These are phyloP conservation scores for Hipposideros larvatus DNA, from an alignment of 2,797 vertebrate genomes.

Conservation along the genomic window DNA sequence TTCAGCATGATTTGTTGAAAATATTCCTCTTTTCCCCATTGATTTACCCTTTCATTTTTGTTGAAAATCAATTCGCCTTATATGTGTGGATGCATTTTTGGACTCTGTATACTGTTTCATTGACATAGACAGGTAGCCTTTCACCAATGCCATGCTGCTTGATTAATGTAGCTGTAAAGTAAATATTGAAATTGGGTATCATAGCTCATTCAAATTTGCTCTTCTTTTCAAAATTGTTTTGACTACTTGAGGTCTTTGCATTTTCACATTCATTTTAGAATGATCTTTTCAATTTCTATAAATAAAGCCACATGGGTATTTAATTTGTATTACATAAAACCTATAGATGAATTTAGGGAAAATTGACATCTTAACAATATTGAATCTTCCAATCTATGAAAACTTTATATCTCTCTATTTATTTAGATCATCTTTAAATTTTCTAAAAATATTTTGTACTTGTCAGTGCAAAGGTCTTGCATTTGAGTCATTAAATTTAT, in stretches of 20 bases:
- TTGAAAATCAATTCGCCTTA: background rate
- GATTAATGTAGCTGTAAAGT: background rate
- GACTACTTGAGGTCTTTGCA: background rate
- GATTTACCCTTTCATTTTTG: background rate
- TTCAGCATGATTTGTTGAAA: background rate
- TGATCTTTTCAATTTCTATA: background rate
- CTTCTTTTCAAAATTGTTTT: background rate
- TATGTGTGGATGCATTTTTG: background rate
- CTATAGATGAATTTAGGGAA: background rate
- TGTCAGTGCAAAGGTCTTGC: background rate
- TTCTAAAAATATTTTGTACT: background rate
- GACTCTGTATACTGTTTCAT: background rate
- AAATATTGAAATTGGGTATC: background rate
- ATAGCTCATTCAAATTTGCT: background rate
- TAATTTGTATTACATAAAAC: background rate
- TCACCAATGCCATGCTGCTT: background rate
- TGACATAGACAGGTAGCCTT: background rate
- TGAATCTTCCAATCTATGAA: background rate
- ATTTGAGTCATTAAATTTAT: background rate
- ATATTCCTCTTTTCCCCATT: background rate
- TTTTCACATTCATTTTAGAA: conserved; percentile 14
- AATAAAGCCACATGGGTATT: background rate
- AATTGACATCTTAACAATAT: background rate
- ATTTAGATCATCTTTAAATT: background rate
- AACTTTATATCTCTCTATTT: background rate